Percentiles rank a stretch among this genome's conserved stretches.
These are phyloP conservation scores for Adineta ricciae DNA, from an alignment of 2,888 invertebrate genomes.

Conservation along the genomic window DNA sequence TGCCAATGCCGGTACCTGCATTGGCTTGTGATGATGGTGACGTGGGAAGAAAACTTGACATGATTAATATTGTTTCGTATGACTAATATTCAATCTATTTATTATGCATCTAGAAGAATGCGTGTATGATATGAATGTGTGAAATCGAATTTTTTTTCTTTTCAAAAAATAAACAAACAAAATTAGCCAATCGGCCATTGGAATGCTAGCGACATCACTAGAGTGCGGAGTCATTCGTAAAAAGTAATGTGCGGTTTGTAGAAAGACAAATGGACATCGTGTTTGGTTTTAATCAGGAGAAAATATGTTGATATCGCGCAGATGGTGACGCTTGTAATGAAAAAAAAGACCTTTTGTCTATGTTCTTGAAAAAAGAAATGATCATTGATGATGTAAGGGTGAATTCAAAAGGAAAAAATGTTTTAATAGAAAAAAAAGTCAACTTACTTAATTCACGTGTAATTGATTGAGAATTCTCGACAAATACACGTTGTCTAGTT, in stretches of 20 bases:
- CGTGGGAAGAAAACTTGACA: neutral
- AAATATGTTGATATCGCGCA: neutral
- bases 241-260: neutral
- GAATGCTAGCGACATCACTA: neutral
- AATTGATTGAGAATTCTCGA: neutral
- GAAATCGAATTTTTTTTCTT: neutral
- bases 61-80: neutral
- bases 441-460: neutral
- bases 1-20: neutral
- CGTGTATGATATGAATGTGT: neutral
- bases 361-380: neutral
- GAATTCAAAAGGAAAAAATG: neutral
- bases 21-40: neutral
- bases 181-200: neutral
- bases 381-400: neutral
- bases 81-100: neutral
- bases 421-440: neutral
- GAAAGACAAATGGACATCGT: no score
- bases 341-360: neutral
- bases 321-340: neutral
- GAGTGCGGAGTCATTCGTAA: neutral
- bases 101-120: neutral
- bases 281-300: no score
- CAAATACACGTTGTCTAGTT: neutral
- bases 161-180: neutral